Evolutionary conservation across 2,888 invertebrate species (phyloP).

Genomic region (Cerastis rubricosa): DNA sequence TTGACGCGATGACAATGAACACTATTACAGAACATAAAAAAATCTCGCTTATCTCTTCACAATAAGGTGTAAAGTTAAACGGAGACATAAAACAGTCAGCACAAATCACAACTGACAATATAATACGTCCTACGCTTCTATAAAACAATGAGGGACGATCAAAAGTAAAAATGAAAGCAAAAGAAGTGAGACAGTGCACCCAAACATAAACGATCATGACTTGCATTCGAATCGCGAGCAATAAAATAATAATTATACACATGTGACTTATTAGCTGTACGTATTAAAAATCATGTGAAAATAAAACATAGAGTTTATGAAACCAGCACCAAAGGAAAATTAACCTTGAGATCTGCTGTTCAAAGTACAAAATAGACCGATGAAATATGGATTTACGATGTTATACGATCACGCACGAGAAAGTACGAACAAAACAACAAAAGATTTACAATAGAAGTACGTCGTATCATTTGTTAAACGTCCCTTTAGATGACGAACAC

Average conservation of each 20-base stretch:
- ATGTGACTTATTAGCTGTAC: slow-evolving; percentile 89
- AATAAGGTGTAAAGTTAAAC: slow-evolving; percentile 73
- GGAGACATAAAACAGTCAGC: slow-evolving; percentile 69
- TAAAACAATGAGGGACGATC: slow-evolving; percentile 81
- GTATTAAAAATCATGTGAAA: slow-evolving; percentile 81
- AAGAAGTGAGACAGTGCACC: slow-evolving; percentile 78
- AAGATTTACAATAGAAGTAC: slow-evolving; percentile 88
- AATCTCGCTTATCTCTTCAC: slow-evolving; percentile 63
- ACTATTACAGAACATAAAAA: slow-evolving; percentile 52
- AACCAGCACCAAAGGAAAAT: slow-evolving; percentile 42
- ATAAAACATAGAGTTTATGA: slow-evolving; percentile 71
- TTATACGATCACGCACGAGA: slow-evolving; percentile 71
- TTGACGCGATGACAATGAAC: slow-evolving; percentile 65
- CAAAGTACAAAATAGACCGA: slow-evolving; percentile 62
- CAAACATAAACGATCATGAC: slow-evolving; percentile 84
- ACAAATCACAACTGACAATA: slow-evolving; percentile 77
- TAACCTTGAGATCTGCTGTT: slow-evolving; percentile 26
- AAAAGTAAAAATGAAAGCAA: slow-evolving; percentile 78
- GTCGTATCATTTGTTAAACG: slow-evolving; percentile 90
- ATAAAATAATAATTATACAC: slow-evolving; percentile 90
- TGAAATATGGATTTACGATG: slow-evolving; percentile 63
- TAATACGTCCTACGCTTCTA: slow-evolving; percentile 80
- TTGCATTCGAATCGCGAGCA: slow-evolving; percentile 85
- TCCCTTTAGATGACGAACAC: slow-evolving; percentile 89
- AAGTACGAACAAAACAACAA: slow-evolving; percentile 85